A percentile compares a stretch with the other conserved stretches of the same genome.
These are phyloP conservation scores for Periophthalmus modestus DNA, from an alignment of 2,113 vertebrate genomes.

Conservation along the genomic window DNA sequence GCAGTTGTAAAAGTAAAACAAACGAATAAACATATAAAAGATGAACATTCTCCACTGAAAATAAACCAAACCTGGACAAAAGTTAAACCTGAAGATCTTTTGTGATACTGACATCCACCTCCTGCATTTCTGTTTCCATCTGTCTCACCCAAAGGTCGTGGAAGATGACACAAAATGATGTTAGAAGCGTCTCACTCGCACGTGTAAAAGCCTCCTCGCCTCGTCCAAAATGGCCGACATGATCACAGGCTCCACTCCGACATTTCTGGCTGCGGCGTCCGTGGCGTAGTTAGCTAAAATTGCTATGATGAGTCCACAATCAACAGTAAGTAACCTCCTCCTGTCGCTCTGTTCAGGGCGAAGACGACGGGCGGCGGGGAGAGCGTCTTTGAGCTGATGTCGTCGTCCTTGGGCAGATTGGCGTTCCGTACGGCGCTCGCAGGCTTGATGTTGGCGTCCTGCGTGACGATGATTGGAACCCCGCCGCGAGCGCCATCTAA, in stretches of 20 bases:
- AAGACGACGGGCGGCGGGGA: conserved; percentile 24
- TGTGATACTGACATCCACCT: background rate
- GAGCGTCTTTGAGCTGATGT: conserved; percentile 46
- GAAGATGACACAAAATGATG: background rate
- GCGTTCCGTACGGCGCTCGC: conserved; percentile 28
- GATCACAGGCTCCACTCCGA: conserved; percentile 11
- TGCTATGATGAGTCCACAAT: background rate
- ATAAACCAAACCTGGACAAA: background rate
- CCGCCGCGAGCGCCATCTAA: conserved; percentile 59
- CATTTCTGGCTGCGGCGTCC: background rate
- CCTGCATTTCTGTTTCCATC: background rate
- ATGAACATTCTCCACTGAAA: background rate
- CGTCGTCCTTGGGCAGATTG: conserved; percentile 59
- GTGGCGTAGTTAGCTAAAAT: background rate
- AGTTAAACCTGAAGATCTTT: background rate
- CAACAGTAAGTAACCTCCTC: conserved; percentile 14
- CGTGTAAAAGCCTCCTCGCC: background rate
- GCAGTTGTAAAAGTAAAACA: no score
- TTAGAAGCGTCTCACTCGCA: background rate
- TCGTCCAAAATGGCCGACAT: background rate
- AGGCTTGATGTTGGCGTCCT: conserved; percentile 55
- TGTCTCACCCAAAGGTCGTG: background rate
- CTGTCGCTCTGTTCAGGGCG: conserved; percentile 11
- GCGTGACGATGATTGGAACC: conserved; percentile 63
- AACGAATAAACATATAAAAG: no score